Percentiles rank a stretch among this genome's conserved stretches.
phyloP scores from a whole-genome alignment of 2,888 invertebrate species.

The Drosophila merina region DNA sequence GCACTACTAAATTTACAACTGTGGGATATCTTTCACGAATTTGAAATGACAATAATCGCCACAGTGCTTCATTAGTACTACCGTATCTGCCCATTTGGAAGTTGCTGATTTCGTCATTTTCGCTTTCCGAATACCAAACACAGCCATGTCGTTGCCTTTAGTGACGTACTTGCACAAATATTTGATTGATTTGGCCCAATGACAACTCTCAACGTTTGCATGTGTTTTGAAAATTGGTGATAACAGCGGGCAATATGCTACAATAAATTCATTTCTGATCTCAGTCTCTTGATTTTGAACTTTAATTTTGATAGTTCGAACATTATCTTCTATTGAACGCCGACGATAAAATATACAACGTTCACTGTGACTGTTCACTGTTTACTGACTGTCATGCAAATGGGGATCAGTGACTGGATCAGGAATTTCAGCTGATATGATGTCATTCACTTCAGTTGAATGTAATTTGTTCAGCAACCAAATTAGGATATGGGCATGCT shows the following conservation, averaged over 20 bases:
- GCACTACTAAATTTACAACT: too few relatives aligned
- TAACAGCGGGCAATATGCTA: slow-evolving; percentile 8
- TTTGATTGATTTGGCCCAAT: background rate
- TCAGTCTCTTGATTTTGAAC: background rate
- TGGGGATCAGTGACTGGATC: too few relatives aligned
- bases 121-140: slow-evolving; percentile 15
- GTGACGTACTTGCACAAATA: slow-evolving; percentile 4
- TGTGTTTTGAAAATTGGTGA: slow-evolving; percentile 4
- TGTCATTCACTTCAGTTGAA: too few relatives aligned
- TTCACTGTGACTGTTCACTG: too few relatives aligned
- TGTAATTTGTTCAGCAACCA: too few relatives aligned
- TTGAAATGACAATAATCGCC: slow-evolving; percentile 26
- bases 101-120: slow-evolving; percentile 4
- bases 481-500: too few relatives aligned
- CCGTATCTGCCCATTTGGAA: too few relatives aligned
- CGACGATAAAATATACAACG: too few relatives aligned
- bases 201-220: slow-evolving; percentile 5
- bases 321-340: too few relatives aligned
- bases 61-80: slow-evolving; percentile 18
- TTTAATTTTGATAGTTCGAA: too few relatives aligned
- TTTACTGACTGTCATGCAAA: too few relatives aligned
- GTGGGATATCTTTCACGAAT: slow-evolving; percentile 14
- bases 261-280: background rate
- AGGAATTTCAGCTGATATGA: too few relatives aligned
- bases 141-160: slow-evolving; percentile 1